Evolutionary conservation across 2,888 invertebrate genomes (phyloP), one percentile per base, ranked within the genome.

Genomic region (Gastracanthus pulcherrimus): DNA sequence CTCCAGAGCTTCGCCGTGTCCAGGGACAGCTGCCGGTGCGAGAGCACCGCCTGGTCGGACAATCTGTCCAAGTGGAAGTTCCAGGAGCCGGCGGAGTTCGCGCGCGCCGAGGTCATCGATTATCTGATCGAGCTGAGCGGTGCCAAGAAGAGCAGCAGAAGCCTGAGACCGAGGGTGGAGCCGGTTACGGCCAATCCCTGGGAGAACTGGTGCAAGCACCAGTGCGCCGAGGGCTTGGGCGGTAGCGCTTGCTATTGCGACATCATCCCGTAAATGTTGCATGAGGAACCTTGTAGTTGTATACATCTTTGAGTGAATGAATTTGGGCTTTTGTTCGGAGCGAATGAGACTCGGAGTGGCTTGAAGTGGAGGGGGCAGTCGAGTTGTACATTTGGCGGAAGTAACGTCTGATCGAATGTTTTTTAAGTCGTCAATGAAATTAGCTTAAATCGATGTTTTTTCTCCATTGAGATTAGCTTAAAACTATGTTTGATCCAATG

Each of bases 211-310:
- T 96, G 96, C 91, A 92, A 93, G 86, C 89, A 92, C 6, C 94
- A 95, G 87, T 96, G 96, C 90, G 92, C 93, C 48, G 93, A 93
- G 87, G 95, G 95, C 1, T 94, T 95, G 84, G 96, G 96, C 77
- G 96, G 96, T n/a, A 94, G 94, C 34, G 95, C 95, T 83, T 96
- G 96, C 92, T 94, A 95, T 91, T 96, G 96, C 91, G 95, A 96
- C 91, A 92, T 95, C 76, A 92, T 94, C 66, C 95, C 96, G 0
- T 87, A 80, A 85, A 51, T 66, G 71, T 29, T 51, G 38, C 36
- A 48, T 38, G 31, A 48, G 38, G 26, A 55, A n/a, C n/a, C n/a
- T n/a, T n/a, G n/a, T 11, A 34, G 16, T 66, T 66, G 19, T 58
- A 23, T n/a, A n/a, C n/a, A n/a, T 58, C 9, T 29, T 58, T 31